Base-by-base conservation (phyloP, 2,113 vertebrate species). In the Pseudois nayaur region DNA sequence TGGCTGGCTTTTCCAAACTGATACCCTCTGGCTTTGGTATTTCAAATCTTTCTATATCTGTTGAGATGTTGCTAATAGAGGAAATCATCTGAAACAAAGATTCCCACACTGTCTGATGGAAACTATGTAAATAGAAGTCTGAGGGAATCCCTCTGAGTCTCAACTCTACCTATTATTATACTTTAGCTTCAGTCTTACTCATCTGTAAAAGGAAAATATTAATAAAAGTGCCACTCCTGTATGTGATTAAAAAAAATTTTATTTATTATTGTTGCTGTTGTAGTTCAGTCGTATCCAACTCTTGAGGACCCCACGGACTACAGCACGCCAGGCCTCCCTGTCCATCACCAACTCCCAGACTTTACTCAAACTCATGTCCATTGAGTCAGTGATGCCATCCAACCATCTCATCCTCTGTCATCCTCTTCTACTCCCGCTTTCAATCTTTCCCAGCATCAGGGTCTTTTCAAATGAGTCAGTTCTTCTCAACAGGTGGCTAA, bases 131-230 rank as follows among this genome's bases (percentile, higher is more conserved):
- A 9, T 8, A 29, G 2, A 10, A 43, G 13, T 33, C 67, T 57
- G 78, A 85, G 89, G 3, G 33, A 64, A n/a, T 82, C 2, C 3
- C 31, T 88, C 17, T 31, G 13, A 86, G 45, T 52, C 12, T 5
- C 12, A 57, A 6, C 16, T 87, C 79, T 89, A 83, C 7, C 45
- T 60, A 59, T n/a, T 50, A 85, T 59, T 76, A 76, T 76, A 43
- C 23, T 78, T 82, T 57, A 91, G 62, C 29, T 16, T 50, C n/a
- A 31, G 25, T 83, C 50, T 48, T 33, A 71, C 7, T 48, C 50
- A 55, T 71, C 87, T 92, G 40, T 62, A 85, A 91, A 88, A 92
- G 25, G 11, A n/a, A 43, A 52, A 79, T 84, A 31, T 59, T 57
- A 50, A 50, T 71, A 23, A 6, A 55, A 78, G 87, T 21, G 21